phyloP scores from a whole-genome alignment of 2,888 invertebrate species.

The Drosophila robusta region DNA sequence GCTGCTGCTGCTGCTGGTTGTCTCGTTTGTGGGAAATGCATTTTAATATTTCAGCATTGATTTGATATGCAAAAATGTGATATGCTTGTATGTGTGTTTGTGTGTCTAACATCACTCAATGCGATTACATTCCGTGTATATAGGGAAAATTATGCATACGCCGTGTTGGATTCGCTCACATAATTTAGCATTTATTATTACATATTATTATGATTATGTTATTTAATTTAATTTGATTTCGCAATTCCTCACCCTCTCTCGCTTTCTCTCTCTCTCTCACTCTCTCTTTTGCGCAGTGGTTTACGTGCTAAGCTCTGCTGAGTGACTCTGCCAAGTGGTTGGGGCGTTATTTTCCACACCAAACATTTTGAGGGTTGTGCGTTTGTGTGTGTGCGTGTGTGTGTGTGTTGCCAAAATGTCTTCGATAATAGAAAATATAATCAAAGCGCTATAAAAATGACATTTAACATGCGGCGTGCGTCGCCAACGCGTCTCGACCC shows the following conservation, averaged over 20 bases:
- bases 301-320: conserved; percentile 50
- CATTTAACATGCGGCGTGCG: conserved; percentile 79
- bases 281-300: conserved; percentile 28
- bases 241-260: conserved; percentile 6
- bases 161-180: conserved; percentile 68
- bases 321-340: conserved; percentile 43
- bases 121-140: conserved; percentile 61
- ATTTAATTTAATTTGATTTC: conserved; percentile 80
- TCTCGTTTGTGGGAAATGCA: conserved; percentile 73
- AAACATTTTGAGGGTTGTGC: conserved; percentile 37
- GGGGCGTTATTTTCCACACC: conserved; percentile 8
- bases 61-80: conserved; percentile 76
- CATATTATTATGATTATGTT: conserved; percentile 78
- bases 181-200: conserved; percentile 79
- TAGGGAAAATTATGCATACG: conserved; percentile 69
- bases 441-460: conserved; percentile 81
- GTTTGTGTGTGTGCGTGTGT: conserved; percentile 19
- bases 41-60: conserved; percentile 77
- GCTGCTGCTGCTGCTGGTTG: conserved; percentile 40
- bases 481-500: conserved; percentile 70
- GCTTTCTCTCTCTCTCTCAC: conserved; percentile 6
- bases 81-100: conserved; percentile 16
- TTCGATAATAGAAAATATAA: conserved; percentile 81
- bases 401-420: conserved; percentile 71
- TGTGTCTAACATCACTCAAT: conserved; percentile 62